Evolutionary conservation across 92 coral and sea anemone species (phyloP), one percentile per base, ranked within the genome.

Genomic region (Porites divaricata): DNA sequence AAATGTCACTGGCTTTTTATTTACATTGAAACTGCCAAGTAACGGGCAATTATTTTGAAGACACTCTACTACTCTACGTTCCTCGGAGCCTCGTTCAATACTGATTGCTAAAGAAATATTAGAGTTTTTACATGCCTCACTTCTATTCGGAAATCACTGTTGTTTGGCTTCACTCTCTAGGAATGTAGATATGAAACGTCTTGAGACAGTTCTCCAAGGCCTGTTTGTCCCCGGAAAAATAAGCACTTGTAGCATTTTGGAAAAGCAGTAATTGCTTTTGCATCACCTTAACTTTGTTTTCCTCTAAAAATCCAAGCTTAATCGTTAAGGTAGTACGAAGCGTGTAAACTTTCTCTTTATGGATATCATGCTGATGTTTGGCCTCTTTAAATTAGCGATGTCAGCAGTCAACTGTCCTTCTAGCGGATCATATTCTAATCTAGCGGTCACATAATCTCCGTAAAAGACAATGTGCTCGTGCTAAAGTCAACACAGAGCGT

Each of bases 261-360:
- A 97, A 97, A 67, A 97, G 89, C 26, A 93, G 84, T 53, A 97
- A 92, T 76, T 97, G 98, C 79, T 95, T 97, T 56, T 97, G 99
- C 99, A 97, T 93, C 51, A 97, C 99, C 74, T 97, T 97, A 53
- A 97, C 99, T 95, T 96, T 96, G 72, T 96, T 96, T 90, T 96
- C 99, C 83, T 96, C 97, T 85, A 96, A 87, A 66, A 96, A 96
- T 86, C 93, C 89, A 58, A 96, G 88, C 82, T 96, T 96, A 64
- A 96, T 91, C n/a, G 98, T 91, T 48, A 96, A 81, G 86, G 95
- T 95, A 70, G 88, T 87, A 81, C 99, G 90, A 35, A 96, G 88
- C 59, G 91, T 90, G 70, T 96, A 97, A 89, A 95, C 93, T 87
- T 89, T 96, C 73, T 90, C 92, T 83, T 95, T 95, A 76, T 96